Base-by-base conservation (phyloP, 2,797 vertebrate genomes). In the Crypturellus tataupa region DNA sequence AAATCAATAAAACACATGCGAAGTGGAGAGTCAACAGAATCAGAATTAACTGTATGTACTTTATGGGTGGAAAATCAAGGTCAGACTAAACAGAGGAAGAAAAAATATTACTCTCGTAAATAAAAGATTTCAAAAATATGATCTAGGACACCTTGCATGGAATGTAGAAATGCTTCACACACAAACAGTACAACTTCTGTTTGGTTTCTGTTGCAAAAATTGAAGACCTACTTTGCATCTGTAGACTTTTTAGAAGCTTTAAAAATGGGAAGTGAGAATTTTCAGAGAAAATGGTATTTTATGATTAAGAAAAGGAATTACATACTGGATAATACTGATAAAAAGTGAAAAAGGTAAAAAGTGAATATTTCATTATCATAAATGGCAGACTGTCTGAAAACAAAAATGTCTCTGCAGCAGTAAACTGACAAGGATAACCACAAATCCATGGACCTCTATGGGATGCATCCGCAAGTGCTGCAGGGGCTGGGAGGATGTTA, bases 301-400 rank as follows among this genome's bases (percentile, higher is more conserved):
- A 46, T 55, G 72, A 78, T 33, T 19, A 35, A 27, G 6, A 70
- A 46, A 78, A 81, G 2, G 3, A 83, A 46, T 10, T 85, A 55
- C 24, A 27, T 1, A 53, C 72, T 35, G 91, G 19, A 23, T 27
- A 83, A 81, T 85, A 80, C 4, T 65, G 40, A 78, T 20, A 27
- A 56, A 56, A 85, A 87, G 23, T 69, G 33, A 91, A 67, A 42
- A 42, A 89, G 23, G 39, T 20, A 27, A 56, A 56, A 85, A 85
- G 29, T 69, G 33, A 91, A 67, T 83, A 81, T 72, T 89, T 75
- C 55, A 83, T 92, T 94, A 93, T 47, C 76, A 94, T 95, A 90
- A 94, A 65, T 63, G 70, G 39, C 79, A 92, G 69, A 95, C 69
- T 82, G 31, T 78, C 70, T 92, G 73, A 69, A 72, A 58, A 1